Conservation (phyloP, 2,797 vertebrate genomes). For the Galago senegalensis region DNA sequence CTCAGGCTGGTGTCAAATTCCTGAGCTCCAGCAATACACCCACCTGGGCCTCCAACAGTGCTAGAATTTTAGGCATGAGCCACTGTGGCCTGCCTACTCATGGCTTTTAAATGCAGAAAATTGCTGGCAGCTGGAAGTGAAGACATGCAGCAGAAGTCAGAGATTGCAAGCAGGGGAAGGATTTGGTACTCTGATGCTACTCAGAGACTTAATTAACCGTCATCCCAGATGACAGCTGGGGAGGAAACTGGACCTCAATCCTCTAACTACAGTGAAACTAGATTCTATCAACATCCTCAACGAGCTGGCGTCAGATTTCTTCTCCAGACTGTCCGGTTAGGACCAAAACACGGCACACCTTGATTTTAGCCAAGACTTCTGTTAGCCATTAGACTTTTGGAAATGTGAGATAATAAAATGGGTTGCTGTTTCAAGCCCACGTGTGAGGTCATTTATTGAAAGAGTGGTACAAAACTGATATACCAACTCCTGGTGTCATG, state of each 20-base stretch:
- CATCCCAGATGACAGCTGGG: neutral
- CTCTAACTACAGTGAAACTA: neutral
- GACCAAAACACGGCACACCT: neutral
- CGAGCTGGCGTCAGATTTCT: neutral
- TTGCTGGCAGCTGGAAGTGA: neutral
- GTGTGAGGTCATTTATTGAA: neutral
- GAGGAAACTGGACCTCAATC: neutral
- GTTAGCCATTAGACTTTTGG: neutral
- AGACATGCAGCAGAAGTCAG: neutral
- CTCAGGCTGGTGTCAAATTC: too few species aligned
- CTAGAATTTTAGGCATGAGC: too few species aligned
- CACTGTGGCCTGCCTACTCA: neutral
- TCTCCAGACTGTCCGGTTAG: neutral
- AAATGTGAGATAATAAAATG: neutral
- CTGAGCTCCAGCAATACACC: too few species aligned
- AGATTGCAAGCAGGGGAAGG: neutral
- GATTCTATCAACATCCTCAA: neutral
- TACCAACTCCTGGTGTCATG: fast-evolving
- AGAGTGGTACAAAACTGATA: neutral
- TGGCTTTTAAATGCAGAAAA: neutral
- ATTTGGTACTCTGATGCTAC: neutral
- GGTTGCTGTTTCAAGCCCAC: neutral
- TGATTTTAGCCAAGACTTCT: neutral
- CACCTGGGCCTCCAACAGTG: too few species aligned
- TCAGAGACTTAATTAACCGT: too few species aligned